Evolutionary conservation across 2,113 vertebrate genomes (phyloP).

Genomic region (Noturus placidus): DNA sequence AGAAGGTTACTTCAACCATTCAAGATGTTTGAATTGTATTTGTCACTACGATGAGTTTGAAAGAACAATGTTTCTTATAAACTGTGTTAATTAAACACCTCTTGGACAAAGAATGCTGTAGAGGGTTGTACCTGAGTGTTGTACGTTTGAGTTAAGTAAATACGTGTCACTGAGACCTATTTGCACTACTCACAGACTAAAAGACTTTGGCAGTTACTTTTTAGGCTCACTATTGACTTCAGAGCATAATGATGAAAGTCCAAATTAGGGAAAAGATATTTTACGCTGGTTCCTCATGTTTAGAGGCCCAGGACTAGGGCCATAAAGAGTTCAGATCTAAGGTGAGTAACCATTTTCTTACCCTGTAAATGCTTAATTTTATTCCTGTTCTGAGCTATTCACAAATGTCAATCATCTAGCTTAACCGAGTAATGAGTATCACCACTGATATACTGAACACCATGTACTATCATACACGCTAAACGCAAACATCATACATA

Average conservation of each 20-base stretch:
- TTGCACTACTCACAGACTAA: not conserved
- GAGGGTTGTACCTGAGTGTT: not conserved
- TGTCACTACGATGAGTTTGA: not conserved
- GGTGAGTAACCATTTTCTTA: too few relatives aligned
- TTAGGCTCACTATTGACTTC: not conserved
- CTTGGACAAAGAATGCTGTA: not conserved
- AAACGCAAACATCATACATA: not conserved
- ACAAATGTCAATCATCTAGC: not conserved
- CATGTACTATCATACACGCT: not conserved
- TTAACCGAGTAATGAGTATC: not conserved
- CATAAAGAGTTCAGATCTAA: too few relatives aligned
- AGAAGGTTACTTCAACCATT: not conserved
- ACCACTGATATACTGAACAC: not conserved
- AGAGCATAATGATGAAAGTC: not conserved
- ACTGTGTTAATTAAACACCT: not conserved
- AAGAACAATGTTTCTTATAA: not conserved
- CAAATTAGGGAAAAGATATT: not conserved
- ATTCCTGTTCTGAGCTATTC: not conserved
- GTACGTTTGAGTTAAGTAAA: not conserved
- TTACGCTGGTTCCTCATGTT: not conserved
- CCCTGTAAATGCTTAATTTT: too few relatives aligned
- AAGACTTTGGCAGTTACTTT: not conserved
- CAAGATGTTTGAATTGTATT: not conserved
- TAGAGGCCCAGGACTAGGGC: not conserved
- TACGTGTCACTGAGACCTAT: not conserved